Evolutionary conservation across 2,888 invertebrate genomes (phyloP), one percentile per base, ranked within the genome.

Genomic region (Hirtodrosophila cameraria): DNA sequence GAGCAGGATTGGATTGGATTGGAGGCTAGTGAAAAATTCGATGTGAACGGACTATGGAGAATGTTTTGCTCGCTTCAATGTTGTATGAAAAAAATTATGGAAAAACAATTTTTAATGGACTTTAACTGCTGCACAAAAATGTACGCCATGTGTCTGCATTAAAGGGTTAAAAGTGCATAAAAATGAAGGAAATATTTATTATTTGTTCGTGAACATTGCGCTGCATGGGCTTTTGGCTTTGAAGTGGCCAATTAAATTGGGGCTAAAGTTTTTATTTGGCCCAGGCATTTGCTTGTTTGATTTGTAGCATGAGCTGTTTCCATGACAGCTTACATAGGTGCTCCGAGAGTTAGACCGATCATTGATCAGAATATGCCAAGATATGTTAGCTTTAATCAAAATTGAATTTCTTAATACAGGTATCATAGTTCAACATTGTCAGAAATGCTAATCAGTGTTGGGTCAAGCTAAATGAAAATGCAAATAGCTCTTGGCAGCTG

Each of bases 51-150:
- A 12, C 70, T 72, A 66, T 67, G 54, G n/a, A n/a, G n/a, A 64
- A 66, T 66, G 61, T 73, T 64, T 71, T 57, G 55, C 48, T 41
- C 52, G 53, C 75, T 77, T 55, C 28, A 74, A 62, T 70, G 66
- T 50, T 49, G 46, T 38, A 23, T 23, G 52, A 35, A 64, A 69
- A 81, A 86, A 84, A 82, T 83, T 85, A 87, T 82, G 75, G 76
- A 75, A 87, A 87, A 75, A 71, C 68, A 72, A 75, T 87, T 87
- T 81, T 85, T 77, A 86, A 82, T 71, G 82, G 75, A 71, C 76
- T 75, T 75, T 78, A 82, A 84, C 78, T 66, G 70, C 57, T 54
- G 62, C n/a, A n/a, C n/a, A n/a, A 38, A 68, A 71, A 63, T 75
- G 48, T 50, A 41, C 13, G 77, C 77, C 77, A 84, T 80, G 81